Conservation (phyloP, 2,797 vertebrate genomes). For the Nyctibius grandis region DNA sequence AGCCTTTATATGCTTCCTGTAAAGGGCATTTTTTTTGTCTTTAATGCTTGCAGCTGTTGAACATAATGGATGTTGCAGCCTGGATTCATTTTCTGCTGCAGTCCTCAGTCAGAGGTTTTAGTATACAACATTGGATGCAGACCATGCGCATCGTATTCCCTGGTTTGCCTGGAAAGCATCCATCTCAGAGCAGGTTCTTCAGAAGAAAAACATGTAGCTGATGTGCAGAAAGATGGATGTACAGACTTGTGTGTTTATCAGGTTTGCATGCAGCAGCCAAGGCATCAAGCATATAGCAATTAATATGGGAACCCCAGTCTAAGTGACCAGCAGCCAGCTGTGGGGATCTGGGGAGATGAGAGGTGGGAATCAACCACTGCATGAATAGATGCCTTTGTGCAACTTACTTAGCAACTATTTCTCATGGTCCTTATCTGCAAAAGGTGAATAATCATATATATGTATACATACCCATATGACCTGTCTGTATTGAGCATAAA, state of each 20-base stretch:
- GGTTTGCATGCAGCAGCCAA: background rate
- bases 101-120: background rate
- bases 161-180: background rate
- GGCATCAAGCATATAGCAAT: background rate
- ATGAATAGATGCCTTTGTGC: background rate
- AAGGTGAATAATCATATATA: background rate
- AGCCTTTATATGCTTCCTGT: background rate
- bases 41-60: background rate
- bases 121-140: background rate
- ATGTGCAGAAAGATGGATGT: background rate
- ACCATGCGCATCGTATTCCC: background rate
- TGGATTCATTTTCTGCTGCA: background rate
- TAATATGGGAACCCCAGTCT: background rate
- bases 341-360: background rate
- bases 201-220: background rate
- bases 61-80: background rate
- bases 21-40: background rate
- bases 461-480: background rate
- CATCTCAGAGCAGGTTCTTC: background rate
- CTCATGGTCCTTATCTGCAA: background rate
- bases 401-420: background rate
- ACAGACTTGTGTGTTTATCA: background rate
- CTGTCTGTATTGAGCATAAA: background rate
- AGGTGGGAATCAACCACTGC: background rate
- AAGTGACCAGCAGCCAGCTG: background rate